Evolutionary conservation across 2,797 vertebrate species (phyloP).

Genomic region (Hypotaenidia philippensis): DNA sequence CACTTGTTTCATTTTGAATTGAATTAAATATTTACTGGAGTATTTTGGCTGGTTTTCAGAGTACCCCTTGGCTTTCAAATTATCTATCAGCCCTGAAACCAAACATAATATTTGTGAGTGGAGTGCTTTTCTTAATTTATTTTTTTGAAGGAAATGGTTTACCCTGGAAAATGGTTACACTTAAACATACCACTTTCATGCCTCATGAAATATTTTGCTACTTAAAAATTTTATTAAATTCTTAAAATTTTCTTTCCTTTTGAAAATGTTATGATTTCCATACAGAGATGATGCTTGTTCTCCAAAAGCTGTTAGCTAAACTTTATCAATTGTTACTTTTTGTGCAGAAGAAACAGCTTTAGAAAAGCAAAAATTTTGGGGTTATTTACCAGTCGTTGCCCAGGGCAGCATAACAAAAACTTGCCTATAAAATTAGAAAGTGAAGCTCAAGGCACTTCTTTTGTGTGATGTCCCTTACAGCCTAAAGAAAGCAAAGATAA

Average conservation of each 20-base stretch:
- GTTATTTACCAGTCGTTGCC: not conserved
- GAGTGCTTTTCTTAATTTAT: not conserved
- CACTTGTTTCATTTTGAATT: not conserved
- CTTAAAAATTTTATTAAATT: not conserved
- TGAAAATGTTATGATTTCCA: not conserved
- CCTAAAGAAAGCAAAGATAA: not conserved
- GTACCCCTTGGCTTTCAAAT: not conserved
- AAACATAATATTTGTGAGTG: not conserved
- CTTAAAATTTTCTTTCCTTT: not conserved
- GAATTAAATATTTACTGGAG: not conserved
- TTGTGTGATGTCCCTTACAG: not conserved
- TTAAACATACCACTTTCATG: not conserved
- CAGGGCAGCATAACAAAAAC: not conserved
- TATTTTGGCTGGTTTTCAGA: not conserved
- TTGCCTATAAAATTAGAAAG: not conserved
- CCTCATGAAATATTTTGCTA: not conserved
- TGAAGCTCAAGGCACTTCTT: not conserved
- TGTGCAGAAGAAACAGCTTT: not conserved
- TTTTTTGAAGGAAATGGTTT: not conserved
- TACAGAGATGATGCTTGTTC: not conserved
- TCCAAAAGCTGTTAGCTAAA: not conserved
- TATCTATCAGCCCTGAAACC: not conserved
- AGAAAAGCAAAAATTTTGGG: not conserved
- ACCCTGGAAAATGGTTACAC: not conserved
- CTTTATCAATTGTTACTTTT: not conserved